These are phyloP conservation scores for Acanthisitta chloris DNA, from an alignment of 2,113 vertebrate species.

Conservation along the genomic window DNA sequence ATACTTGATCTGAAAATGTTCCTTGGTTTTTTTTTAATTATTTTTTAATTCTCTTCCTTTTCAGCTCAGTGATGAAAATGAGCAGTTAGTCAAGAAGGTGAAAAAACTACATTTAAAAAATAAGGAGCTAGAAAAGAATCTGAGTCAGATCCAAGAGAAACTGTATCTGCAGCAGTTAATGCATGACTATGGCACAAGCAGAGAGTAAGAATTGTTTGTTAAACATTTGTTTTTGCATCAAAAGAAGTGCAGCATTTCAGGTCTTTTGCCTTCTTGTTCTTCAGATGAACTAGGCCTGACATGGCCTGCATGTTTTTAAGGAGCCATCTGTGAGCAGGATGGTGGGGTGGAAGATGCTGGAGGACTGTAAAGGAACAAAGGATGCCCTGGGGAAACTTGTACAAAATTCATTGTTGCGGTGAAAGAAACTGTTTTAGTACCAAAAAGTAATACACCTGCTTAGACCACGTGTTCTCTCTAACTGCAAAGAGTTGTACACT, in stretches of 20 bases:
- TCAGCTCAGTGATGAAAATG: slow-evolving; percentile 69
- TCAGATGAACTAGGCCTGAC: neutral
- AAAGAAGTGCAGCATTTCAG: neutral
- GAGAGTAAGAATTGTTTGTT: slow-evolving; percentile 58
- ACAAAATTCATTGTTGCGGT: neutral
- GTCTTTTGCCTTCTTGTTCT: neutral
- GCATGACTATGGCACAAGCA: neutral
- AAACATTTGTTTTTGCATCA: neutral
- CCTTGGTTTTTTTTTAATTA: neutral
- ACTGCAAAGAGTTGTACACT: neutral
- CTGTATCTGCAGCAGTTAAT: neutral
- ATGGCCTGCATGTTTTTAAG: neutral
- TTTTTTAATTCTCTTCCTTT: neutral
- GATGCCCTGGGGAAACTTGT: neutral
- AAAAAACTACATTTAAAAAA: slow-evolving; percentile 59
- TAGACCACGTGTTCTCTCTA: accelerated
- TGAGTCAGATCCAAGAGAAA: slow-evolving; percentile 36
- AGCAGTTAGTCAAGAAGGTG: slow-evolving; percentile 61
- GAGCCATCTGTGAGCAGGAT: neutral
- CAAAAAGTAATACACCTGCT: neutral
- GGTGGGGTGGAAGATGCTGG: neutral
- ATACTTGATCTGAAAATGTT: neutral
- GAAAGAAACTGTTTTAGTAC: neutral
- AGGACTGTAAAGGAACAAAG: neutral
- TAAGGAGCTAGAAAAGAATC: slow-evolving; percentile 52